phyloP scores from a whole-genome alignment of 2,888 invertebrate genomes.

The Cephonodes hylas region DNA sequence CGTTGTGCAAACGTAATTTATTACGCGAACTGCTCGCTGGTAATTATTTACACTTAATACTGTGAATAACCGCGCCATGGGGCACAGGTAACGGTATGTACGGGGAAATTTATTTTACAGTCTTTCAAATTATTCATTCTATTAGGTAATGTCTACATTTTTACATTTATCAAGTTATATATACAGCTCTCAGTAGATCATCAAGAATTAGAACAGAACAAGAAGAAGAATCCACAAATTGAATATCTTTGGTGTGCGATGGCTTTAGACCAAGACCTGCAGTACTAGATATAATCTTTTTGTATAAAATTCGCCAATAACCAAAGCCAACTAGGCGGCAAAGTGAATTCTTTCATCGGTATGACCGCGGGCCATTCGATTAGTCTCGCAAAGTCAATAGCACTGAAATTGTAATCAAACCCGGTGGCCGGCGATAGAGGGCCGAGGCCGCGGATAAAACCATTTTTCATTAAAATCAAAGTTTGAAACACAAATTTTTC shows the following conservation, averaged over 20 bases:
- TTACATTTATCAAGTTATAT: no score
- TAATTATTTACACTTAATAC: not conserved
- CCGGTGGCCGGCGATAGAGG: not conserved
- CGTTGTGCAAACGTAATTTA: not conserved
- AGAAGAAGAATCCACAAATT: no score
- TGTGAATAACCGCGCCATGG: not conserved
- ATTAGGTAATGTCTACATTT: no score
- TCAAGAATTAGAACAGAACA: no score
- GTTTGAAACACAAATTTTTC: constrained; percentile 11
- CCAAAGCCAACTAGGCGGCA: not conserved
- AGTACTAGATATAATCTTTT: no score
- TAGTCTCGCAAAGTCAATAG: not conserved
- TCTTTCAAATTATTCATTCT: no score
- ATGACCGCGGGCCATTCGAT: not conserved
- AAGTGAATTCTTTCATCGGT: not conserved
- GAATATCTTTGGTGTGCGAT: no score
- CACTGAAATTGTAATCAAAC: not conserved
- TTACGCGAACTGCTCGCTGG: not conserved
- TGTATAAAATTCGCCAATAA: not conserved
- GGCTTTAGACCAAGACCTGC: no score
- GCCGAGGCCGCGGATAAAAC: not conserved
- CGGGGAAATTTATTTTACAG: not conserved
- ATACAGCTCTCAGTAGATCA: no score
- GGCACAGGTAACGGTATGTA: not conserved
- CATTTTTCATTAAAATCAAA: constrained; percentile 12